Conservation (phyloP, 2,888 invertebrate species). For the Aricia artaxerxes region DNA sequence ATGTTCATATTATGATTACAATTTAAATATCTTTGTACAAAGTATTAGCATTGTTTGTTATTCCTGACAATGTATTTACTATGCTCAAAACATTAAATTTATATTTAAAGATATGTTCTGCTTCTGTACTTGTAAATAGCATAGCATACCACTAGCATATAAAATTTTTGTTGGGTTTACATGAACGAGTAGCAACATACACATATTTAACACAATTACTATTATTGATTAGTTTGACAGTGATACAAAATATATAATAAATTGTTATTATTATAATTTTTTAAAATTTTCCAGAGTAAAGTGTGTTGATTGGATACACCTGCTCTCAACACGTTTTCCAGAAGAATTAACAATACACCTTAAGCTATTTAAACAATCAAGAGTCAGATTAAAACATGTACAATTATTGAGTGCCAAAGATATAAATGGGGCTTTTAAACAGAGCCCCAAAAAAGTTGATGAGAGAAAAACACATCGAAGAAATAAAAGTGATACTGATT, state of each 20-base stretch:
- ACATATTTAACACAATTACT: too few species aligned
- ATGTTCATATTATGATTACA: not conserved
- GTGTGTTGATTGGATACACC: conserved; percentile 94
- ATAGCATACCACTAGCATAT: too few species aligned
- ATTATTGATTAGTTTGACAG: too few species aligned
- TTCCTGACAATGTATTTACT: not conserved
- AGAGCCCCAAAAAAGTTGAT: conserved; percentile 68
- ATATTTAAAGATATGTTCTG: not conserved
- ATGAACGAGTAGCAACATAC: too few species aligned
- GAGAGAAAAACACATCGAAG: conserved; percentile 82
- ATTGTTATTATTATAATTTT: too few species aligned
- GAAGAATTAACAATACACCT: conserved; percentile 95
- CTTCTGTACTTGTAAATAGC: too few species aligned
- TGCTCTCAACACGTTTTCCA: conserved; percentile 91
- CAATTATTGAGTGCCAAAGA: conserved; percentile 71
- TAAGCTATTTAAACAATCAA: conserved; percentile 90
- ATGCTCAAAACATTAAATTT: not conserved
- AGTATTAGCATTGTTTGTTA: not conserved
- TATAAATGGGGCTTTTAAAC: conserved; percentile 61
- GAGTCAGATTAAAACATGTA: conserved; percentile 74
- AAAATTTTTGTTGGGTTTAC: too few species aligned
- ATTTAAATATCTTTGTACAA: not conserved
- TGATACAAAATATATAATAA: too few species aligned
- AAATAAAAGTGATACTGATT: conserved; percentile 87
- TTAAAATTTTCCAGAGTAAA: conserved; percentile 75